Evolutionary conservation across 1,140 invertebrate species (phyloP).

Genomic region (Meteorus sp.): DNA sequence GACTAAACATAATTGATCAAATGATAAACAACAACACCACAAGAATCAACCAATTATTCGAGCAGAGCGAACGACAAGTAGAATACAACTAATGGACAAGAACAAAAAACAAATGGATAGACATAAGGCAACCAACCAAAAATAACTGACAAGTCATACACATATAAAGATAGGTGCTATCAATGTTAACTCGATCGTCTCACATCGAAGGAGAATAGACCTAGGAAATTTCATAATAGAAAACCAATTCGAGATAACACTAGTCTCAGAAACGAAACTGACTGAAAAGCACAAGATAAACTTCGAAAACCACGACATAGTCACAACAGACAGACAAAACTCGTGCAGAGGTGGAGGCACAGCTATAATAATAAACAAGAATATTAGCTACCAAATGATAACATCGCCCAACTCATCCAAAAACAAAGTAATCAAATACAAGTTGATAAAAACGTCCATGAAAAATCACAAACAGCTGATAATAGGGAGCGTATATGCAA

Average conservation of each 20-base stretch:
- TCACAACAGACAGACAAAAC: slow-evolving; percentile 6
- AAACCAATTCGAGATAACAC: background rate
- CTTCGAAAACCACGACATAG: background rate
- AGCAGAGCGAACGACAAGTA: no score
- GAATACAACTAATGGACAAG: no score
- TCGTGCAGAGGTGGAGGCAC: slow-evolving; percentile 3
- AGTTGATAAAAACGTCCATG: slow-evolving; percentile 34
- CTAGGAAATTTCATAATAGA: background rate
- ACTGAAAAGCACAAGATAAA: background rate
- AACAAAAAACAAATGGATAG: no score
- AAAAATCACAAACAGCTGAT: background rate
- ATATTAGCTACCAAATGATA: background rate
- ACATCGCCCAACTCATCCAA: background rate
- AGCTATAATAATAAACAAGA: slow-evolving; percentile 12
- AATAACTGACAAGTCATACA: no score
- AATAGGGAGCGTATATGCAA: background rate
- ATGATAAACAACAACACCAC: no score
- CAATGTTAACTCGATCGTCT: background rate
- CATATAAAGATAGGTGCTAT: slow-evolving; percentile 5
- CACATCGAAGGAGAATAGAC: background rate
- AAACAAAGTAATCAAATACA: slow-evolving; percentile 33
- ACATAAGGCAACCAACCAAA: no score
- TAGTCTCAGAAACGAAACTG: slow-evolving; percentile 16
- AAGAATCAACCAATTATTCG: no score
- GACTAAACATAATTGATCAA: no score